Evolutionary conservation across 1,140 invertebrate species (phyloP).

Genomic region (Drosophila malerkotliana): DNA sequence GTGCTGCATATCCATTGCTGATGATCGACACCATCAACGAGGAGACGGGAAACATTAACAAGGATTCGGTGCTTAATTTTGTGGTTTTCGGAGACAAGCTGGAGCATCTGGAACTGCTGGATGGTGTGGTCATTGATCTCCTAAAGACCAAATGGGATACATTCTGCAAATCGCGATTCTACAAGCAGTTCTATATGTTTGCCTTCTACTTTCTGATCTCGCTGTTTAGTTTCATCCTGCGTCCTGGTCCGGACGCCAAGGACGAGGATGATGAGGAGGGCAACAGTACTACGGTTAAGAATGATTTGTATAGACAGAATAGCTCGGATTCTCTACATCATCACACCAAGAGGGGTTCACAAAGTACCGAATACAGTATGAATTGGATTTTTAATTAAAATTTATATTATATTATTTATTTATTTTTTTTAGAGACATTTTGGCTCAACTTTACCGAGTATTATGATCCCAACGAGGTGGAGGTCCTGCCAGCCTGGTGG

Average conservation of each 20-base stretch:
- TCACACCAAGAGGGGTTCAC: slow-evolving; percentile 51
- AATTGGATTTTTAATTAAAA: neutral
- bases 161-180: slow-evolving; percentile 97
- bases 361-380: slow-evolving; percentile 64
- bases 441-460: slow-evolving; percentile 83
- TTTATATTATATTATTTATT: neutral
- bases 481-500: slow-evolving; percentile 76
- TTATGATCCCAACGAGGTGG: slow-evolving; percentile 73
- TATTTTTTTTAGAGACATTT: slow-evolving; percentile 65
- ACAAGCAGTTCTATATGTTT: slow-evolving; percentile 95
- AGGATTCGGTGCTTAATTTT: slow-evolving; percentile 97
- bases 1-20: slow-evolving; percentile 97
- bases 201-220: slow-evolving; percentile 95
- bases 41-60: slow-evolving; percentile 95
- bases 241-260: slow-evolving; percentile 88
- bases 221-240: slow-evolving; percentile 92
- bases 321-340: slow-evolving; percentile 5
- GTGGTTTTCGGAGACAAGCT: slow-evolving; percentile 98
- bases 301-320: slow-evolving; percentile 51
- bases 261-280: slow-evolving; percentile 71
- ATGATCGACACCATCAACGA: slow-evolving; percentile 98
- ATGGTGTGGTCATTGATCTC: slow-evolving; percentile 96
- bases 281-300: slow-evolving; percentile 43
- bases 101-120: slow-evolving; percentile 97
- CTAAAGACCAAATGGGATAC: slow-evolving; percentile 99